Evolutionary conservation across 2,888 invertebrate species (phyloP).

Genomic region (Oconnorella tubifera): DNA sequence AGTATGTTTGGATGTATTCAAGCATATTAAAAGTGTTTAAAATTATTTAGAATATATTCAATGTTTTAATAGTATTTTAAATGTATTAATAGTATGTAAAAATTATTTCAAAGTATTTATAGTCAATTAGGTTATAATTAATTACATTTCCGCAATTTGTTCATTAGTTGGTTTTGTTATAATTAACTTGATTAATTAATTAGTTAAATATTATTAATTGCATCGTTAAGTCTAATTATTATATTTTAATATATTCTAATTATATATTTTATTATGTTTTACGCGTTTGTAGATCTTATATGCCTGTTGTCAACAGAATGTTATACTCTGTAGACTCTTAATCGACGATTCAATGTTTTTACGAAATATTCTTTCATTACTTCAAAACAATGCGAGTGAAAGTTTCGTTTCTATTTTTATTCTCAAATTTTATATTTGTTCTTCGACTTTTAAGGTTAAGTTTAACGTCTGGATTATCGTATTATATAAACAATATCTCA

Average conservation of each 20-base stretch:
- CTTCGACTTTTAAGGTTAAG: too few species aligned
- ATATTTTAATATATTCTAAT: not conserved
- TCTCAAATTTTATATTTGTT: too few species aligned
- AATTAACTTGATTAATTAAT: not conserved
- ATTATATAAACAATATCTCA: too few species aligned
- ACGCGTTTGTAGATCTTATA: not conserved
- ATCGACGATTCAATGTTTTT: not conserved
- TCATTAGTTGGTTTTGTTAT: not conserved
- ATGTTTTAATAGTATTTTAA: too few species aligned
- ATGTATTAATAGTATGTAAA: too few species aligned
- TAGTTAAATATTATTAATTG: not conserved
- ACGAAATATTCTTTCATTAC: not conserved
- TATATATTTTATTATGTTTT: not conserved
- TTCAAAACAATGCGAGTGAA: not conserved
- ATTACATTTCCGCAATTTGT: not conserved
- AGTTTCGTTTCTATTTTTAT: too few species aligned
- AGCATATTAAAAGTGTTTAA: too few species aligned
- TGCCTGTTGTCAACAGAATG: not conserved
- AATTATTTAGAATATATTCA: too few species aligned
- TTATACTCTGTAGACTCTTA: not conserved
- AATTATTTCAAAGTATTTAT: too few species aligned
- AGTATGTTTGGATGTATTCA: too few species aligned
- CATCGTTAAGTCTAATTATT: conserved; percentile 2
- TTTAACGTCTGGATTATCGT: too few species aligned
- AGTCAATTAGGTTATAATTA: too few species aligned